A percentile compares a stretch with the other conserved stretches of the same genome.
Conservation (phyloP, 1,140 invertebrate species). For the Lepidotrigona ventralis region DNA sequence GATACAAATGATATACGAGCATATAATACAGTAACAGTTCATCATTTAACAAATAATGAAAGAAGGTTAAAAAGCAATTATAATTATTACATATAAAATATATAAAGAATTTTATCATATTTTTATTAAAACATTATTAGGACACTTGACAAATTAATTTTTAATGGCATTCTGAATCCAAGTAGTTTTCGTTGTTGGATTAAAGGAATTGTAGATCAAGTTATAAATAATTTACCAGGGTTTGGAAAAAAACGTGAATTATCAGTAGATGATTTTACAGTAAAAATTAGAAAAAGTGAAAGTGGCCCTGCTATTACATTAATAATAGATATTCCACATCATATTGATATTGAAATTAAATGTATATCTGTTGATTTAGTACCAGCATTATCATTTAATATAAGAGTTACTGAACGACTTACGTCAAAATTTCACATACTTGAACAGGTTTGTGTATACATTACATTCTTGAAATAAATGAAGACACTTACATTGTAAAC, state of each 20-base stretch:
- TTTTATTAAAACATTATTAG: conserved; percentile 50
- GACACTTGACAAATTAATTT: conserved; percentile 73
- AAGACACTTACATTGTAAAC: conserved; percentile 1
- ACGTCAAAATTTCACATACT: not conserved
- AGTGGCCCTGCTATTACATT: conserved; percentile 80
- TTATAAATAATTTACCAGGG: conserved; percentile 62
- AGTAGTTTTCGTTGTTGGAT: conserved; percentile 77
- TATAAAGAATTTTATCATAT: not conserved
- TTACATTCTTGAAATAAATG: not conserved
- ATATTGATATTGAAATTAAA: no score
- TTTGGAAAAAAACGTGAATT: conserved; percentile 11
- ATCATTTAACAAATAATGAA: not conserved
- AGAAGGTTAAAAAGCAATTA: not conserved
- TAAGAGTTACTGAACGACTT: conserved; percentile 11
- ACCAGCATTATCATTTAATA: conserved; percentile 77
- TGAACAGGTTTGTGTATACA: rapidly evolving
- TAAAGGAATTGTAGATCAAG: conserved; percentile 72
- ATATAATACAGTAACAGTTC: not conserved
- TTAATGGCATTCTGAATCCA: conserved; percentile 73
- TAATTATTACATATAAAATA: not conserved
- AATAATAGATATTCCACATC: conserved; percentile 52
- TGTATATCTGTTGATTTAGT: conserved; percentile 78
- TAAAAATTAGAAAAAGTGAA: conserved; percentile 70
- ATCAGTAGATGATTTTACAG: not conserved
- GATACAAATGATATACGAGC: no score